Base-by-base conservation (phyloP, 37 sponge, comb jelly and placozoan genomes). In the Haliclona indistincta region DNA sequence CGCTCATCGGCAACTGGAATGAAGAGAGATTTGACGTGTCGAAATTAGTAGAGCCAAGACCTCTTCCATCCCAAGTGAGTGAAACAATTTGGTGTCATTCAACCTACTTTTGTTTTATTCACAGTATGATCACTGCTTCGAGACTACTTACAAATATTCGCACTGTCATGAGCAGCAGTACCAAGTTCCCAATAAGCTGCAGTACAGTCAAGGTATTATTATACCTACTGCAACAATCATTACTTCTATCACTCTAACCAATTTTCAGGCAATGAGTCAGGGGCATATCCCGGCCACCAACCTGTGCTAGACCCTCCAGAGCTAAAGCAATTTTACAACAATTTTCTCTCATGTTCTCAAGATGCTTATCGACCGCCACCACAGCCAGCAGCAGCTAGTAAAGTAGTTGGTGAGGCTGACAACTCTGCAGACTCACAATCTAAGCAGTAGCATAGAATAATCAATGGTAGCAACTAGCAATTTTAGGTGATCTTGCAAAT, bases 1-100 rank as follows among this genome's bases (percentile, higher is more conserved):
- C 88, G 35, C 89, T 96, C 36, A 83, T 96, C 2, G 97, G 94
- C 23, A 96, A 96, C 68, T 96, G 97, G 97, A 83, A 83, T 56
- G 97, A 96, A 51, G 90, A 96, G 22, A 67, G 69, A 17, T 89
- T 93, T 63, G 97, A 96, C 56, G 81, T 89, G 17, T 62, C 70
- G 26, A 40, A 67, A 22, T 32, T 93, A 4, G 38, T 79, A 4
- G 38, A 84, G 61, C 29, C 64, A 11, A 81, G 67, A 32, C 70
- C 81, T 13, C 77, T 93, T 0, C 94, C 94, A 30, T 93, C 97
- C 0, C 97, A 86, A 67, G 91, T 90, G 61, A 66, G 76, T 23
- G 25, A 47, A 10, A 47, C 15, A 47, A 17, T n/a, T 68, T 43
- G 10, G 20, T 38, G 17, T 68, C 11, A 2, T 26, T 34, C 32